Base-by-base conservation (phyloP, 1,140 invertebrate genomes). In the Drosophila hydei region DNA sequence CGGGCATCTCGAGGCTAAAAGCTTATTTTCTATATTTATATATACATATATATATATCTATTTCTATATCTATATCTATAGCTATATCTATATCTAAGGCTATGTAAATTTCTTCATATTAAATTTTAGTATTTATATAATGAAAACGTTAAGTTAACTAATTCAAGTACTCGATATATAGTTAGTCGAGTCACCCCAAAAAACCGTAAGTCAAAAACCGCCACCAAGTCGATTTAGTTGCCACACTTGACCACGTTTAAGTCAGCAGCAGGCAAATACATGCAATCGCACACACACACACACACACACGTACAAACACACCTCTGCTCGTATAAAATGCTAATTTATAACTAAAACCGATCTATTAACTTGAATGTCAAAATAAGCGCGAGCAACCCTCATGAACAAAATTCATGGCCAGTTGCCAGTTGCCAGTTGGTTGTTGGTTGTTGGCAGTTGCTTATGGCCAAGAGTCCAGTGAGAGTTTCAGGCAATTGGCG, bases 281-380 rank as follows among this genome's bases (percentile, higher is more conserved):
- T 60, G 40, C 51, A 56, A 50, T 48, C 42, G 54, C 40, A 64
- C 60, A 64, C 38, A 55, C 59, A 47, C 27, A 42, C 27, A 62
- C 30, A 58, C 14, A 48, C 27, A 40, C 78, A 83, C 70, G n/a
- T n/a, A 62, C 67, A 45, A 55, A 48, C 64, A 43, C 27, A 52
- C 8, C 48, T 75, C 64, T 68, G 60, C 16, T 50, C 47, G 78
- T 88, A 87, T 87, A 88, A 81, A 87, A 87, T 87, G 83, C 83
- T 87, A 87, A 87, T 88, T 88, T 88, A 87, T 88, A 87, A 74
- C 83, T 71, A 88, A 87, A 87, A 88, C 83, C 83, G 83, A 87
- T 87, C 83, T 87, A 87, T 87, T 87, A 87, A 89, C 83, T 88
- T 75, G 84, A 88, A 89, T 87, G 83, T 87, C 83, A 87, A 87